Conservation (phyloP, 2,113 vertebrate genomes). For the Nycticryphes semicollaris region DNA sequence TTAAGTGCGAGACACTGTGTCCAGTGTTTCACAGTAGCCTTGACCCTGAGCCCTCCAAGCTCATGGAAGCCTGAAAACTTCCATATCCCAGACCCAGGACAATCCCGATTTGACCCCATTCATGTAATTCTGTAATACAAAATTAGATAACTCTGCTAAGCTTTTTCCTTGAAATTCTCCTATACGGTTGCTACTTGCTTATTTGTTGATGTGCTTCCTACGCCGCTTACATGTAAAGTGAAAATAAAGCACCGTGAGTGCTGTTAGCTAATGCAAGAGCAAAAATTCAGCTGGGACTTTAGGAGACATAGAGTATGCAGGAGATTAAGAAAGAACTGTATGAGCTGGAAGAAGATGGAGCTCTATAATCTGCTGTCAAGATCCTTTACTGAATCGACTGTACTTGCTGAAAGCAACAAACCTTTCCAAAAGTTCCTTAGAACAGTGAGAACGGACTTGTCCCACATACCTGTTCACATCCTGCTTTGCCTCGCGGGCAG, state of each 20-base stretch:
- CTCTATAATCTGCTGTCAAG: background rate
- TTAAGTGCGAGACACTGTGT: background rate
- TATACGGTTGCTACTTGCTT: background rate
- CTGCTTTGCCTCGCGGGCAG: slow-evolving; percentile 63
- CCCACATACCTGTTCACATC: slow-evolving; percentile 69
- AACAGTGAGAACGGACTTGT: accelerated
- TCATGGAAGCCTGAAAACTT: background rate
- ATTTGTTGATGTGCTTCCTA: background rate
- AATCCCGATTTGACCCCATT: background rate
- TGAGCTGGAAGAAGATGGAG: background rate
- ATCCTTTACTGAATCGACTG: background rate
- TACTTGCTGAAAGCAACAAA: background rate
- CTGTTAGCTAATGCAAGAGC: background rate
- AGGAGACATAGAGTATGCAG: background rate
- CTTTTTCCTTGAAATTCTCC: background rate
- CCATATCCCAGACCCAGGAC: background rate
- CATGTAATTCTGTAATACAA: background rate
- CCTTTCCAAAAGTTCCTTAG: background rate
- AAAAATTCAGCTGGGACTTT: background rate
- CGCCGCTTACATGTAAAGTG: too few species aligned
- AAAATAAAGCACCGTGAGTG: background rate
- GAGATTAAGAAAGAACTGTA: background rate
- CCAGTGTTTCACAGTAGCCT: background rate
- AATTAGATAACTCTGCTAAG: background rate
- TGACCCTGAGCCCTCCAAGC: background rate